Percentiles rank a stretch among this genome's conserved stretches.
Conservation (phyloP, 2,797 vertebrate genomes). For the Melopsittacus undulatus region DNA sequence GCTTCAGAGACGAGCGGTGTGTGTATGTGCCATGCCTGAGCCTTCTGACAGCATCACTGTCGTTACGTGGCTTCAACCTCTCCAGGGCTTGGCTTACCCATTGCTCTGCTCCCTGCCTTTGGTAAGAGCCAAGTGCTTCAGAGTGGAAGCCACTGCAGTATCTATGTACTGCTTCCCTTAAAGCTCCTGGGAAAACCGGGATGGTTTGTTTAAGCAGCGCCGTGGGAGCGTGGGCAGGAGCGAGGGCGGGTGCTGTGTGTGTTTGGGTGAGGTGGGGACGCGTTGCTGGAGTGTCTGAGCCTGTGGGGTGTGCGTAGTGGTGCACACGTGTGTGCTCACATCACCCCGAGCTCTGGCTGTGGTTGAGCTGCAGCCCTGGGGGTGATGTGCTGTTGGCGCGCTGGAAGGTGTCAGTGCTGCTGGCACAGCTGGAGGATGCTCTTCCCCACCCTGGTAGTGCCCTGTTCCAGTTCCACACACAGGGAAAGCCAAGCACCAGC, state of each 20-base stretch:
- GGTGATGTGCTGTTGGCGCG: not conserved
- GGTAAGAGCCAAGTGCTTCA: not conserved
- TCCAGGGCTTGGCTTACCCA: not conserved
- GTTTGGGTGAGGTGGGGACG: not conserved
- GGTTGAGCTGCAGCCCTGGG: not conserved
- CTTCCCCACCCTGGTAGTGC: accelerated
- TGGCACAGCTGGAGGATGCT: not conserved
- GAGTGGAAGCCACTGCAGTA: not conserved
- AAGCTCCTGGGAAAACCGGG: not conserved
- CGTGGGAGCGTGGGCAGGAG: not conserved
- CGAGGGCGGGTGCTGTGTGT: not conserved
- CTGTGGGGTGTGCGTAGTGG: not conserved
- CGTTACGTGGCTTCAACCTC: not conserved
- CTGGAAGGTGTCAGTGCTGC: too few relatives aligned
- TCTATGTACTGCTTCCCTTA: not conserved
- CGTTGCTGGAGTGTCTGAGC: not conserved
- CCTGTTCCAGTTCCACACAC: not conserved
- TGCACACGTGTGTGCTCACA: accelerated
- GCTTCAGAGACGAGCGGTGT: not conserved
- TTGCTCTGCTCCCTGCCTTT: not conserved
- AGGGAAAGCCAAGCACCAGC: not conserved
- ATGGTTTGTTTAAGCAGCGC: not conserved
- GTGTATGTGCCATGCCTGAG: not conserved
- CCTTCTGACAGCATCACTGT: not conserved
- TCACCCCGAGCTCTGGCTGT: not conserved